These are phyloP conservation scores for Pseudochaenichthys georgianus DNA, from an alignment of 2,797 vertebrate species.

Conservation along the genomic window DNA sequence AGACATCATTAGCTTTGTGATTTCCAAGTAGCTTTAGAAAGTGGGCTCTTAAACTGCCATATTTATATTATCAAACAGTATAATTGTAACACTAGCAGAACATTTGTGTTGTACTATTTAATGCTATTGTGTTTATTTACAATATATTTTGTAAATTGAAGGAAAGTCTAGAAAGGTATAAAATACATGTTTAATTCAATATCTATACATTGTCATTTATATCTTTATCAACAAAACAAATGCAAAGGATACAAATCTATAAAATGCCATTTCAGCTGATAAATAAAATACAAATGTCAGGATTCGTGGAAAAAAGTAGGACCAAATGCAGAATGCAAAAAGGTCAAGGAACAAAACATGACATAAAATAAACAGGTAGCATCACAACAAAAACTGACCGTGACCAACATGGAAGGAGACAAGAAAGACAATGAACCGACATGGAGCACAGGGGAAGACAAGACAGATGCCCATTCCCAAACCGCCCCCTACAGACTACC, in stretches of 20 bases:
- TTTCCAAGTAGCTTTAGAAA: slow-evolving; percentile 62
- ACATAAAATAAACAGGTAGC: too few relatives aligned
- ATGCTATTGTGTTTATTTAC: neutral
- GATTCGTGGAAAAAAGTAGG: too few relatives aligned
- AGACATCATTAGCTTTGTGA: slow-evolving; percentile 62
- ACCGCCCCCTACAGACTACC: too few relatives aligned
- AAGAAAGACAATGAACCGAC: too few relatives aligned
- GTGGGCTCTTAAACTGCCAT: neutral
- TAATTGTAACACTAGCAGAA: neutral
- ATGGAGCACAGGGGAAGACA: too few relatives aligned
- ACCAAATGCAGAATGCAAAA: too few relatives aligned
- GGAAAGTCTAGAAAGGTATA: neutral
- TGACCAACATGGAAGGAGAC: too few relatives aligned
- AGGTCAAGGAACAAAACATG: too few relatives aligned
- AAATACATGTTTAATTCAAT: slow-evolving; percentile 2
- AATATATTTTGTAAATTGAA: neutral
- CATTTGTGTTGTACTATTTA: neutral
- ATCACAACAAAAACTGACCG: too few relatives aligned
- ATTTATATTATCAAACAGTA: neutral
- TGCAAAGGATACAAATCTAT: neutral
- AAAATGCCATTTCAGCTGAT: neutral
- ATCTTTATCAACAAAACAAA: slow-evolving; percentile 11
- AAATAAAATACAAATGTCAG: neutral
- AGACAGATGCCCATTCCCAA: too few relatives aligned
- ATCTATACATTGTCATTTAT: neutral